A percentile compares a stretch with the other conserved stretches of the same genome.
Evolutionary conservation across 2,113 vertebrate species (phyloP).

Genomic region (Thunnus thynnus): DNA sequence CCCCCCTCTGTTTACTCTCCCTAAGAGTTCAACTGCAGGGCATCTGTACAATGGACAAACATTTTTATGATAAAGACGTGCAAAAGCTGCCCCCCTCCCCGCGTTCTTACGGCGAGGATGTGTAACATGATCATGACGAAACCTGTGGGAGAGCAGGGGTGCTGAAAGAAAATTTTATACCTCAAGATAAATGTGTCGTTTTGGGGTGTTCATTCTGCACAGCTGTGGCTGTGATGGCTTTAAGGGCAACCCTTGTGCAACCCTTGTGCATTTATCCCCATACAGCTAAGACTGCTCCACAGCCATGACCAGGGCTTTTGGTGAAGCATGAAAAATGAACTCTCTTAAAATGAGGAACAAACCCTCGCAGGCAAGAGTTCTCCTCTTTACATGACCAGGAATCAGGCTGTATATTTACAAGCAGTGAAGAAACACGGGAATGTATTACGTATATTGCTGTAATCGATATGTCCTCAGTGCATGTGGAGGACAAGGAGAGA

Average conservation of each 20-base stretch:
- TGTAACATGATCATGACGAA: slow-evolving; percentile 70
- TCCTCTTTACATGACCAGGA: slow-evolving; percentile 24
- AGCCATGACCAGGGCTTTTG: slow-evolving; percentile 12
- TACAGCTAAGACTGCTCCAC: slow-evolving; percentile 6
- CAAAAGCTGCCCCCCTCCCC: slow-evolving; percentile 36
- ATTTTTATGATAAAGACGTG: slow-evolving; percentile 71
- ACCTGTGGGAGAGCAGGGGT: slow-evolving; percentile 68
- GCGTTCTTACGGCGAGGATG: slow-evolving; percentile 6
- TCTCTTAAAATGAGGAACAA: slow-evolving; percentile 28
- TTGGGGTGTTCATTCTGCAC: slow-evolving; percentile 44
- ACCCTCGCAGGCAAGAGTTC: slow-evolving; percentile 15
- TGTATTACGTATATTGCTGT: slow-evolving; percentile 30
- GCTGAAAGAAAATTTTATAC: slow-evolving; percentile 74
- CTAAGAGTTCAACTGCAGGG: slow-evolving; percentile 73
- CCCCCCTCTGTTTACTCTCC: slow-evolving; percentile 67
- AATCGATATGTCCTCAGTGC: slow-evolving; percentile 54
- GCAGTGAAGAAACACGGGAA: slow-evolving; percentile 42
- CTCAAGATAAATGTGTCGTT: slow-evolving; percentile 58
- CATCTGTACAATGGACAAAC: slow-evolving; percentile 73
- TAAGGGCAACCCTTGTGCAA: slow-evolving; percentile 23
- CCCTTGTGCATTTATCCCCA: slow-evolving; percentile 27
- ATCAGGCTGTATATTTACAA: slow-evolving; percentile 46
- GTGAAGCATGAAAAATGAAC: slow-evolving; percentile 46
- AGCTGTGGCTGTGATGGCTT: slow-evolving; percentile 44
- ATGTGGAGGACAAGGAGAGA: slow-evolving; percentile 60